phyloP scores from a whole-genome alignment of 2,888 invertebrate genomes.

The Xanthia icteritia region DNA sequence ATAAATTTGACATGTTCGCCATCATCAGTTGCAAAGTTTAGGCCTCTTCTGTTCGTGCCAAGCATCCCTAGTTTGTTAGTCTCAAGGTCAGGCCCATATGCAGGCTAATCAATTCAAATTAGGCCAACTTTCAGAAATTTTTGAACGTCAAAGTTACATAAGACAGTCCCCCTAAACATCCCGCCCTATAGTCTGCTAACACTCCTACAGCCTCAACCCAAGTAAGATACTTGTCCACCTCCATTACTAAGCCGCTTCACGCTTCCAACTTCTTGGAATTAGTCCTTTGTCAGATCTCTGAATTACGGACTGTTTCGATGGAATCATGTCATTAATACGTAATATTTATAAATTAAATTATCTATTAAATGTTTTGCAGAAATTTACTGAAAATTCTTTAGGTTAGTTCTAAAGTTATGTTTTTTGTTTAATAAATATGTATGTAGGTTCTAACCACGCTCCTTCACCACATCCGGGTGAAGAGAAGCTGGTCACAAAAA shows the following conservation, averaged over 20 bases:
- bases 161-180: not conserved
- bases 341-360: not conserved
- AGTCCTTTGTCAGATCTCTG: not conserved
- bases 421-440: constrained; percentile 1
- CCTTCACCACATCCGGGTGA: not conserved
- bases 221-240: not conserved
- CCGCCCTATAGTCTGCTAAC: not conserved
- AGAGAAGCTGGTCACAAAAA: not conserved
- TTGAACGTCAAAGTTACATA: not conserved
- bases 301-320: not conserved
- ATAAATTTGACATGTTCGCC: not conserved
- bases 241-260: not conserved
- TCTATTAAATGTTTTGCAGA: not conserved
- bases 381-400: constrained; percentile 15
- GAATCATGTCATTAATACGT: too few relatives aligned
- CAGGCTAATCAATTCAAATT: not conserved
- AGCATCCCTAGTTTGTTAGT: not conserved
- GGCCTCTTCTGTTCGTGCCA: not conserved
- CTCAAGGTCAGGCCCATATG: not conserved
- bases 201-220: not conserved
- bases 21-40: not conserved
- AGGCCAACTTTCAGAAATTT: not conserved
- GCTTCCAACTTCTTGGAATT: not conserved
- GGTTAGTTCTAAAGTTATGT: not conserved
- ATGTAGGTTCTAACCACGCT: not conserved